Evolutionary conservation across 2,888 invertebrate species (phyloP), one percentile per base, ranked within the genome.

Genomic region (Griposia aprilina): DNA sequence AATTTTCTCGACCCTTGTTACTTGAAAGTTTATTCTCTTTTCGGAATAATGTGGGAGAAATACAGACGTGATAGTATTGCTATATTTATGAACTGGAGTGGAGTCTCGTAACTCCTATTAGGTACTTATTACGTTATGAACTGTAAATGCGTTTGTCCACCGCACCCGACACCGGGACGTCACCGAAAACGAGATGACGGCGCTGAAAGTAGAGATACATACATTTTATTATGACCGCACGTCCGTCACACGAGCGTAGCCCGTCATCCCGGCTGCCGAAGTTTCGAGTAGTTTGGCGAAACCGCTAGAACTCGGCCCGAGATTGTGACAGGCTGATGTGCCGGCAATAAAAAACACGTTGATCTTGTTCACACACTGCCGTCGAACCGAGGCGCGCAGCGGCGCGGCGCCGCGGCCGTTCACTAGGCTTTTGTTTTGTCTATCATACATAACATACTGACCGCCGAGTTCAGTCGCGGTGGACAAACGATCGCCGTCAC

Each of bases 1-100:
- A 65, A 77, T 80, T 68, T 80, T 59, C 45, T 26, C 57, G 68
- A 69, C 78, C 68, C 68, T 83, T 57, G 68, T 83, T 78, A 69
- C 26, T 11, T 6, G 45, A 15, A 59, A 15, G 30, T 65, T 59
- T 68, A 79, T 83, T 45, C 20, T 23, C 1, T 65, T 36, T 36
- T 6, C 11, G 4, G 17, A 3, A 52, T 57, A 65, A 55, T n/a
- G 36, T 20, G 48, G 41, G 1, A 55, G 36, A 23, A 74, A 81
- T n/a, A 72, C 26, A 50, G 20, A 2, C 20, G 15, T 10, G 26
- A 20, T 67, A 41, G 2, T 30, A 1, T 15, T 7, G 30, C 0
- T 59, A 30, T 59, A n/a, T 52, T 65, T 74, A 15, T 63, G 20
- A 50, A 11, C 20, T 15, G 5, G 15, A 48, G 13, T 69, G 20